phyloP scores from a whole-genome alignment of 1,140 invertebrate genomes.

The Drosophila cardini region DNA sequence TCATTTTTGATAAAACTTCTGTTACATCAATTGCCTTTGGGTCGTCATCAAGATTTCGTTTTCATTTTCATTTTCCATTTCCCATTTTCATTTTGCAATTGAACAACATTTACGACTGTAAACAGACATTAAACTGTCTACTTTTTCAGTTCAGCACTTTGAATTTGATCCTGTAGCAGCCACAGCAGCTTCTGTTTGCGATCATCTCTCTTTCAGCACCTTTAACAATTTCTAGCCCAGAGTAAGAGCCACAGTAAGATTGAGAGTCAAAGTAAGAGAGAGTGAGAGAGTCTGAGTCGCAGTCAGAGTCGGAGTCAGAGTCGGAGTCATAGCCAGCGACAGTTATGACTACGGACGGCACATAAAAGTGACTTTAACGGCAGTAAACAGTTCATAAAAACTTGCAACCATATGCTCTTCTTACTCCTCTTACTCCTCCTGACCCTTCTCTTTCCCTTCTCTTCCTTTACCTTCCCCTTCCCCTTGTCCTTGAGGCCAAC shows the following conservation, averaged over 20 bases:
- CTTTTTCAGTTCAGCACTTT: conserved; percentile 58
- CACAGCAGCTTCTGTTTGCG: conserved; percentile 67
- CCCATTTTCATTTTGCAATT: conserved; percentile 56
- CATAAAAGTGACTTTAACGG: conserved; percentile 81
- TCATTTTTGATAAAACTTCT: conserved; percentile 37
- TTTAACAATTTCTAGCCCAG: conserved; percentile 70
- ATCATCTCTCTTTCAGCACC: conserved; percentile 60
- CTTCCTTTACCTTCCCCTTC: too few relatives aligned
- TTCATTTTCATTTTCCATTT: conserved; percentile 56
- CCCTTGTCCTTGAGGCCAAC: conserved; percentile 3
- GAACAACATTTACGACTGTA: conserved; percentile 83
- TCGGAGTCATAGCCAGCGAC: conserved; percentile 53
- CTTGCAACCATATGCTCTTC: conserved; percentile 46
- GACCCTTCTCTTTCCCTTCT: too few relatives aligned
- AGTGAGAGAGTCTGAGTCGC: not conserved
- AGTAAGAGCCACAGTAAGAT: conserved; percentile 42
- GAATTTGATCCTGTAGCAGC: conserved; percentile 75
- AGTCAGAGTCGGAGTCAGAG: not conserved
- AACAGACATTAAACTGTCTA: conserved; percentile 82
- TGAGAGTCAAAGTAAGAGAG: not conserved
- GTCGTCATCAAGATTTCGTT: conserved; percentile 21
- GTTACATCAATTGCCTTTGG: conserved; percentile 14
- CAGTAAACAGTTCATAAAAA: conserved; percentile 80
- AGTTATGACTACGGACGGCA: conserved; percentile 72
- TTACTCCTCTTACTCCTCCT: too few relatives aligned